Base-by-base conservation (phyloP, 2,797 vertebrate species). In the Buphagus erythrorhynchus region DNA sequence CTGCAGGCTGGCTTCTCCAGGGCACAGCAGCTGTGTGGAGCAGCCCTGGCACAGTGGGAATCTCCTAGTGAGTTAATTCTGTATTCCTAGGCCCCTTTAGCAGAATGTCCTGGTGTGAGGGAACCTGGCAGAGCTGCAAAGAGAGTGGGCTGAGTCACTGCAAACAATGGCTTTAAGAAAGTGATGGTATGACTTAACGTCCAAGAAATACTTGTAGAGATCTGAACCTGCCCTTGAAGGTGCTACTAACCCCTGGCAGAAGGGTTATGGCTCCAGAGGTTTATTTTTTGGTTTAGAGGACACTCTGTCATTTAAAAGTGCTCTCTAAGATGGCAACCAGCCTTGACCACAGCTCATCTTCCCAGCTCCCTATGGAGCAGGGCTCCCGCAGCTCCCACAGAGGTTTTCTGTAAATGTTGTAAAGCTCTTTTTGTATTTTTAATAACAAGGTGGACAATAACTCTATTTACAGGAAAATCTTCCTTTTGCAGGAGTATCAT, bases 341-440 rank as follows among this genome's bases (percentile, higher is more conserved):
- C 81, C 71, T 82, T 79, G 90, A 85, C 88, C 92, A 80, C 4
- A 5, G 86, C 87, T 93, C 94, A 88, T 77, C 49, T 73, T 52
- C 79, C 65, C 63, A 81, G 78, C 76, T 96, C 96, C 95, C 92
- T 35, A 33, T 1, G 3, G 94, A 90, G 81, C 75, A 69, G 46
- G 43, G 73, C 68, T 95, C 67, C 59, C 6, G 8, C 40, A 49
- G 82, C 69, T 92, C 75, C 81, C 68, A 3, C 49, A 29, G 88
- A 86, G 93, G 22, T 45, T 86, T 94, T 90, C 88, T 91, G 78
- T 69, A 73, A 91, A 80, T 38, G 63, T 67, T 85, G 74, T 73
- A 91, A 91, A 87, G 93, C 91, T 92, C 82, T 93, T 90, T 94
- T 94, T 95, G 95, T 95, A 15, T 90, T 91, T 95, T 93, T 95